Evolutionary conservation across 2,888 invertebrate genomes (phyloP).

Genomic region (Hirudinaria manillensis): DNA sequence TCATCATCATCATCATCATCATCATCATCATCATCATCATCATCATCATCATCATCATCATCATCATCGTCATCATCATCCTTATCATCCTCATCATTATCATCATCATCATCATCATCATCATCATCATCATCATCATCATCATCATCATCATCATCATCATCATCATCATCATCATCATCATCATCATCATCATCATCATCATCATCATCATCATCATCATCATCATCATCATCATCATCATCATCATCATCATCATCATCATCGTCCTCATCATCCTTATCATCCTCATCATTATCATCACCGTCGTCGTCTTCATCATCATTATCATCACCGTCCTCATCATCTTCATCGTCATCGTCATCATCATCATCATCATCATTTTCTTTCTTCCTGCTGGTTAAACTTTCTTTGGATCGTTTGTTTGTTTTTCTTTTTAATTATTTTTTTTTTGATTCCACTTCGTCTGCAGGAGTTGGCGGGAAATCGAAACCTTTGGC

Average conservation of each 20-base stretch:
- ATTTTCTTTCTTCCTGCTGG: neutral
- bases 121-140: no score
- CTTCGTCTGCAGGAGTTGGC: no score
- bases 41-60: no score
- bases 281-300: neutral
- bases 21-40: constrained; percentile 17
- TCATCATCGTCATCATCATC: no score
- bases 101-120: no score
- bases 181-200: neutral
- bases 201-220: neutral
- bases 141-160: no score
- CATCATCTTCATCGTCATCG: constrained; percentile 3
- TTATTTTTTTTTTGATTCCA: no score
- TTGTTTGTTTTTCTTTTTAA: neutral
- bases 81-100: no score
- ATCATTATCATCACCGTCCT: neutral
- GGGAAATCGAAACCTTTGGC: neutral
- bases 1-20: neutral
- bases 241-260: constrained; percentile 17
- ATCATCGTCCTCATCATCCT: neutral
- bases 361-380: constrained; percentile 30
- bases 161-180: neutral
- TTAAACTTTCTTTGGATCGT: neutral
- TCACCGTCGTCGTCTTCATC: neutral
- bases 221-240: constrained; percentile 20